These are phyloP conservation scores for Rhinolophus ferrumequinum DNA, from an alignment of 2,113 vertebrate genomes.

Conservation along the genomic window DNA sequence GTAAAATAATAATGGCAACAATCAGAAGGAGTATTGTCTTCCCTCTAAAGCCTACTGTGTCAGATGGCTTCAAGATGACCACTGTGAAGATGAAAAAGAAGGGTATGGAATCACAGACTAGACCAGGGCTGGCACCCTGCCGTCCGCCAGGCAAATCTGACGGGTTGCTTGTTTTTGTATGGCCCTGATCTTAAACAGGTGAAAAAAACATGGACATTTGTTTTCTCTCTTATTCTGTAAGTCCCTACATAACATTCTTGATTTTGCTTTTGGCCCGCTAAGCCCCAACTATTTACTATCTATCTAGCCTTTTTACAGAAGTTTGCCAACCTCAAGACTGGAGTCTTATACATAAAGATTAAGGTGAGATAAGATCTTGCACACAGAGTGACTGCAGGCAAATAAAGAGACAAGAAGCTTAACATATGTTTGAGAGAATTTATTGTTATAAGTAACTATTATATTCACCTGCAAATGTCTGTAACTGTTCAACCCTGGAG, in stretches of 20 bases:
- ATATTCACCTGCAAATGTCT: not conserved
- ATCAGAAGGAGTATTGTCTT: not conserved
- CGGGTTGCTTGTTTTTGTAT: not conserved
- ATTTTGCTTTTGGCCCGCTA: slow-evolving; percentile 22
- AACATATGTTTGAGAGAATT: not conserved
- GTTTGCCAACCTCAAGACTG: not conserved
- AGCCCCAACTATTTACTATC: not conserved
- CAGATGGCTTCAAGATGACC: not conserved
- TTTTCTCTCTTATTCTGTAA: not conserved
- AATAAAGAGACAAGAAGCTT: not conserved
- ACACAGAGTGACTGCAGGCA: not conserved
- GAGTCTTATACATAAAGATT: not conserved
- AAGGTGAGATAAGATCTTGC: not conserved
- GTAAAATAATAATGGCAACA: not conserved
- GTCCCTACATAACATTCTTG: not conserved
- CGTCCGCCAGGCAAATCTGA: not conserved
- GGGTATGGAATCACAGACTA: not conserved
- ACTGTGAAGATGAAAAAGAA: not conserved
- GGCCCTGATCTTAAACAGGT: not conserved
- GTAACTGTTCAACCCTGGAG: not conserved
- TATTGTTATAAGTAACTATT: not conserved
- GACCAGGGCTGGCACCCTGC: not conserved
- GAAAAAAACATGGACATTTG: not conserved
- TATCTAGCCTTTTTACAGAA: not conserved
- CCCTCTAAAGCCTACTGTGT: not conserved